These are phyloP conservation scores for Cenopis cana DNA, from an alignment of 2,888 invertebrate genomes.

Conservation along the genomic window DNA sequence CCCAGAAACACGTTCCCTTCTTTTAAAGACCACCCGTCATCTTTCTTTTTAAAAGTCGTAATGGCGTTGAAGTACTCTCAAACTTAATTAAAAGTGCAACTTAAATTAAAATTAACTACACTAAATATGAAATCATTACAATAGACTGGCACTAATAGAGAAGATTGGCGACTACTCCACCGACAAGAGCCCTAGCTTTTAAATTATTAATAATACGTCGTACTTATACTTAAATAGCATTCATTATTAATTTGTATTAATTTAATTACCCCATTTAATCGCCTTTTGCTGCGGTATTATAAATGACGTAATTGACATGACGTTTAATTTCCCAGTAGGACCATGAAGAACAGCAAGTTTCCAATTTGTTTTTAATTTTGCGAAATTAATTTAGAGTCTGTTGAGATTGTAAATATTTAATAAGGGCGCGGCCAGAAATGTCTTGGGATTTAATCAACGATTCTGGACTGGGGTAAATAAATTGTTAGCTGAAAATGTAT, in stretches of 20 bases:
- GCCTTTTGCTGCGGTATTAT: slow-evolving; percentile 27
- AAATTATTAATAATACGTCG: too few relatives aligned
- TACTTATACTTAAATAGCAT: too few relatives aligned
- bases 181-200: too few relatives aligned
- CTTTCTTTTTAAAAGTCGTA: too few relatives aligned
- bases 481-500: slow-evolving; percentile 51
- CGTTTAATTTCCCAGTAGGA: slow-evolving; percentile 43
- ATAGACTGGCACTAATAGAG: too few relatives aligned
- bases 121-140: too few relatives aligned
- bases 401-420: slow-evolving; percentile 61
- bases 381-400: slow-evolving; percentile 55
- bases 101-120: too few relatives aligned
- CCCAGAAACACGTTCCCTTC: too few relatives aligned
- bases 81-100: too few relatives aligned
- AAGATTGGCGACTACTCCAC: too few relatives aligned
- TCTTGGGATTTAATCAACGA: slow-evolving; percentile 59
- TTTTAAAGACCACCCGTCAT: too few relatives aligned
- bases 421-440: slow-evolving; percentile 54
- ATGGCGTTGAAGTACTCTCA: too few relatives aligned
- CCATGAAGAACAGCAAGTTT: slow-evolving; percentile 37
- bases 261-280: slow-evolving; percentile 43
- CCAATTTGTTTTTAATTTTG: slow-evolving; percentile 48
- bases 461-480: slow-evolving; percentile 54
- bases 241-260: slow-evolving; percentile 41
- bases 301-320: slow-evolving; percentile 40